A percentile compares a stretch with the other conserved stretches of the same genome.
Evolutionary conservation across 1,140 invertebrate genomes (phyloP).

Genomic region (Anoplolepis gracilipes): DNA sequence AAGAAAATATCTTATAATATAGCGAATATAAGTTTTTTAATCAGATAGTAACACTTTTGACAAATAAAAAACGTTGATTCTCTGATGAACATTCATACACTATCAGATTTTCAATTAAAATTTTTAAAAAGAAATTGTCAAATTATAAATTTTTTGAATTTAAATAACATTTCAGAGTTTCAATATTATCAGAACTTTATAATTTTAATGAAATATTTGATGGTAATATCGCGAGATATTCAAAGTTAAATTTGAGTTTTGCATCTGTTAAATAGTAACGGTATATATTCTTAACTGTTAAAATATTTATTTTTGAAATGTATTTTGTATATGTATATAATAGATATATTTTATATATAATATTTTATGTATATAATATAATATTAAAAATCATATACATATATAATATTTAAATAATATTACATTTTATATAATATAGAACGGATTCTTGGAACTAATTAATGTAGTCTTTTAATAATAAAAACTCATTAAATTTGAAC

Average conservation of each 20-base stretch:
- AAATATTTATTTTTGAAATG: background rate
- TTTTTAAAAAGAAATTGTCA: background rate
- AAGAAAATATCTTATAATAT: slow-evolving; percentile 8
- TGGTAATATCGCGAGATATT: slow-evolving; percentile 14
- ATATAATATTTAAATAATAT: slow-evolving; percentile 33
- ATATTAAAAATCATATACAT: slow-evolving; percentile 19
- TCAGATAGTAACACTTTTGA: background rate
- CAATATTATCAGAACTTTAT: background rate
- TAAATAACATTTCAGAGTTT: background rate
- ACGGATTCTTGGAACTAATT: background rate
- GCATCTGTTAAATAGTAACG: slow-evolving; percentile 26
- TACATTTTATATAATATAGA: background rate
- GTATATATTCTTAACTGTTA: background rate
- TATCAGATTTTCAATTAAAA: background rate
- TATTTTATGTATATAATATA: background rate
- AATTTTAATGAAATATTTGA: background rate
- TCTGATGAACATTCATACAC: too few relatives aligned
- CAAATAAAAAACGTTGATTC: slow-evolving; percentile 7
- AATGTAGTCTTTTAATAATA: background rate
- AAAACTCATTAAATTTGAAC: background rate
- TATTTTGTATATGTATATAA: background rate
- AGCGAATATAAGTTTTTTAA: slow-evolving; percentile 17
- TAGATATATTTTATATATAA: slow-evolving; percentile 8
- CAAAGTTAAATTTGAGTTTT: background rate
- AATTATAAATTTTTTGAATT: slow-evolving; percentile 21